Base-by-base conservation (phyloP, 1,140 invertebrate species). In the Drosophila parvula region DNA sequence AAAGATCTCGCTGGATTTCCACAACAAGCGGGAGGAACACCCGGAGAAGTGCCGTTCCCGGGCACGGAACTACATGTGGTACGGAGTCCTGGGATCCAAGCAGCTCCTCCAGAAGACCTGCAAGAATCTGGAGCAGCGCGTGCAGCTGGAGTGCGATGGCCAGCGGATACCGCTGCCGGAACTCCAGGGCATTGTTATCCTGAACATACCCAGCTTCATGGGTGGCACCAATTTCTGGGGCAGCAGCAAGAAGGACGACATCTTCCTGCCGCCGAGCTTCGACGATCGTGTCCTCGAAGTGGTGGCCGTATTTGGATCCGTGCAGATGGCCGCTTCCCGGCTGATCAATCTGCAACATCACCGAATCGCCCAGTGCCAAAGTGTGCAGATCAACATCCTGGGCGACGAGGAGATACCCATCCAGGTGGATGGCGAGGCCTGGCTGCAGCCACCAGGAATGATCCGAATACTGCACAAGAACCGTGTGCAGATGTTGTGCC, bases 161-260 rank as follows among this genome's bases (percentile, higher is more conserved):
- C 96, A 98, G 91, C 93, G 96, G 63, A 98, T 98, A 78, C 97
- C 97, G 0, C 92, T 98, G 28, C 98, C 98, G 2, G 97, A 97
- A 68, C 93, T 99, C 18, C 98, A 99, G 93, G 98, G 98, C 14
- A 99, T 99, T 81, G 98, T 99, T 14, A 97, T 99, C 48, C 93
- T 99, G 34, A 99, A 99, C 92, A 99, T 99, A 93, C 97, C 98
- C 28, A 98, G 97, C 90, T 99, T 99, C 92, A 98, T 98, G 96
- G 98, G 98, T 9, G 98, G 98, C 36, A 98, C 98, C n/a, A 99
- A 99, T 92, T 99, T 99, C 91, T 99, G 98, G 98, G 98, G 98
- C 64, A 97, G 95, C 7, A 96, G 95, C 8, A 97, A 98, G 91
- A 96, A 96, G 81, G 97, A 97, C 78, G 97, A 98, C 77, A 94